Percentiles rank a stretch among this genome's conserved stretches.
Evolutionary conservation across 2,888 invertebrate species (phyloP).

Genomic region (Lasioglossum figueresi): DNA sequence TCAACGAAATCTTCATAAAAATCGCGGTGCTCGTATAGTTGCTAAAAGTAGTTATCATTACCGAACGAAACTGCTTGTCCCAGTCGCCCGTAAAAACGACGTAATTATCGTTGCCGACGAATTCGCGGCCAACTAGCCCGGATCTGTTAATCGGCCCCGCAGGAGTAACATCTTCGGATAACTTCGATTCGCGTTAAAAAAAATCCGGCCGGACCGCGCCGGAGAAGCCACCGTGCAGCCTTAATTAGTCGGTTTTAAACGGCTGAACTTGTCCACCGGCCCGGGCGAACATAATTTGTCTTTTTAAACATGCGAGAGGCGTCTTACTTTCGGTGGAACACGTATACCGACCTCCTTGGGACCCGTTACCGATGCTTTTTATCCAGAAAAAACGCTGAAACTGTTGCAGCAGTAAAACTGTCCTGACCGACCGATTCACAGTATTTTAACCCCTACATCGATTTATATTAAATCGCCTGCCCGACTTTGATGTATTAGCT

Average conservation of each 20-base stretch:
- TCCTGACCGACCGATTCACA: not conserved
- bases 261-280: not conserved
- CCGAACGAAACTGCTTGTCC: constrained; percentile 31
- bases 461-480: not conserved
- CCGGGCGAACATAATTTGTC: constrained; percentile 20
- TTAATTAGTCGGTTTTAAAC: constrained; percentile 52
- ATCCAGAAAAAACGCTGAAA: not conserved
- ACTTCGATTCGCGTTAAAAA: constrained; percentile 41
- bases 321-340: constrained; percentile 7
- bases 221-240: constrained; percentile 26
- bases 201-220: constrained; percentile 16
- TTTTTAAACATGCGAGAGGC: constrained; percentile 4
- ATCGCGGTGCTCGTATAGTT: constrained; percentile 18
- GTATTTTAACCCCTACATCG: not conserved
- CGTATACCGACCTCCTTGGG: not conserved
- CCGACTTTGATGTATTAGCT: not conserved
- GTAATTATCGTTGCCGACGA: constrained; percentile 50
- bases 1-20: constrained; percentile 1
- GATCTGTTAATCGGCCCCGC: constrained; percentile 50
- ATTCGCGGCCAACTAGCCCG: constrained; percentile 57
- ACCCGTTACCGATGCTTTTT: not conserved
- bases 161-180: constrained; percentile 38
- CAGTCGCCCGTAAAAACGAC: constrained; percentile 45
- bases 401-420: not conserved
- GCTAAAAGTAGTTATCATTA: constrained; percentile 40